A percentile compares a stretch with the other conserved stretches of the same genome.
phyloP scores from a whole-genome alignment of 2,888 invertebrate species.

The Phragmatobia fuliginosa region DNA sequence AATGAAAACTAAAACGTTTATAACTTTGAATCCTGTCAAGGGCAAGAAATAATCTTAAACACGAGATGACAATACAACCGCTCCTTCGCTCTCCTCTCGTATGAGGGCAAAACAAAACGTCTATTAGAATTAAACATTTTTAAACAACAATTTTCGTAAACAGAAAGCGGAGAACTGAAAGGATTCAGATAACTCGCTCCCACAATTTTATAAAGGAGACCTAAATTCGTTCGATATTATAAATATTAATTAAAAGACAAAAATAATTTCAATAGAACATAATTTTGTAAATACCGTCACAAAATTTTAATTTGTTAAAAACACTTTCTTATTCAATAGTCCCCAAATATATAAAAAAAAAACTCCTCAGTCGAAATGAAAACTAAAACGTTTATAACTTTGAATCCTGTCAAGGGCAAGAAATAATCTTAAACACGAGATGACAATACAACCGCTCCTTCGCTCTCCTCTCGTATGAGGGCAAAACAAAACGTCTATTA shows the following conservation, averaged over 20 bases:
- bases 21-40: no score
- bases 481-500: conserved; percentile 13
- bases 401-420: background rate
- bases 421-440: background rate
- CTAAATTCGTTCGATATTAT: no score
- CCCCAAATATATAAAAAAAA: background rate
- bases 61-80: background rate
- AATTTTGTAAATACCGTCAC: background rate
- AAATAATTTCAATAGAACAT: background rate
- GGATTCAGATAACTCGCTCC: no score
- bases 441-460: conserved; percentile 1
- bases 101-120: conserved; percentile 14
- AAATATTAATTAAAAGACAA: no score
- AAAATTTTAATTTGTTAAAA: background rate
- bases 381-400: background rate
- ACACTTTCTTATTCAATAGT: background rate
- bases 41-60: background rate
- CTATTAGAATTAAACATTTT: conserved; percentile 7
- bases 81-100: conserved; percentile 6
- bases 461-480: conserved; percentile 7
- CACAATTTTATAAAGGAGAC: no score
- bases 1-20: no score
- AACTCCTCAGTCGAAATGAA: background rate
- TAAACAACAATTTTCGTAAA: no score
- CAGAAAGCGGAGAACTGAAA: no score